phyloP scores from a whole-genome alignment of 2,797 vertebrate genomes.

The Hippoglossus hippoglossus region DNA sequence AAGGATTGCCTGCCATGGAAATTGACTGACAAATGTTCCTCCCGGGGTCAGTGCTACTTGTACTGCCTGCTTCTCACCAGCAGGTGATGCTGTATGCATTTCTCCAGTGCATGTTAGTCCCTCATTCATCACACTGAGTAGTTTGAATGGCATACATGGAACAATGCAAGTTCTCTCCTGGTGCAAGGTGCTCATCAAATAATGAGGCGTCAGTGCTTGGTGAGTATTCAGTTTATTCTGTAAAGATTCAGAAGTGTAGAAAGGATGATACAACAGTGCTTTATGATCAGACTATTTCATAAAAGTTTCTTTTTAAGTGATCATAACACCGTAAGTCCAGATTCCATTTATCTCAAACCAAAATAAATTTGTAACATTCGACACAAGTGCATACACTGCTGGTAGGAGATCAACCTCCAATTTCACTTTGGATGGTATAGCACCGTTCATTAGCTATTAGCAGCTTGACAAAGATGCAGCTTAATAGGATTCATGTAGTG shows the following conservation, averaged over 20 bases:
- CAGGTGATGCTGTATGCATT: conserved; percentile 63
- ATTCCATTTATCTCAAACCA: conserved; percentile 83
- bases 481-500: conserved; percentile 85
- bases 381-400: conserved; percentile 87
- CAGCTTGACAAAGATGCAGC: conserved; percentile 88
- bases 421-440: conserved; percentile 88
- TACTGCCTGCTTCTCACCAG: conserved; percentile 46
- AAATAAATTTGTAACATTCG: conserved; percentile 86
- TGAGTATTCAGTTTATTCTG: conserved; percentile 87
- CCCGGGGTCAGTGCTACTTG: conserved; percentile 2
- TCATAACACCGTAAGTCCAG: conserved; percentile 87
- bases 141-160: conserved; percentile 11
- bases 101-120: background rate
- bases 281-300: conserved; percentile 85
- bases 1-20: conserved; percentile 14
- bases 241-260: conserved; percentile 89
- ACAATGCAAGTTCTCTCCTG: conserved; percentile 32
- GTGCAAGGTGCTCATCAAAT: conserved; percentile 34
- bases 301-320: conserved; percentile 81
- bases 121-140: conserved; percentile 38
- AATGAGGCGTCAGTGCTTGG: conserved; percentile 57
- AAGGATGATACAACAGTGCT: conserved; percentile 87
- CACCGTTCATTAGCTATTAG: conserved; percentile 85
- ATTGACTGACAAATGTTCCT: background rate
- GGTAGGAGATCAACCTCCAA: conserved; percentile 85